Conservation (phyloP, 1,140 invertebrate species). For the Sarcophaga peregrina region DNA sequence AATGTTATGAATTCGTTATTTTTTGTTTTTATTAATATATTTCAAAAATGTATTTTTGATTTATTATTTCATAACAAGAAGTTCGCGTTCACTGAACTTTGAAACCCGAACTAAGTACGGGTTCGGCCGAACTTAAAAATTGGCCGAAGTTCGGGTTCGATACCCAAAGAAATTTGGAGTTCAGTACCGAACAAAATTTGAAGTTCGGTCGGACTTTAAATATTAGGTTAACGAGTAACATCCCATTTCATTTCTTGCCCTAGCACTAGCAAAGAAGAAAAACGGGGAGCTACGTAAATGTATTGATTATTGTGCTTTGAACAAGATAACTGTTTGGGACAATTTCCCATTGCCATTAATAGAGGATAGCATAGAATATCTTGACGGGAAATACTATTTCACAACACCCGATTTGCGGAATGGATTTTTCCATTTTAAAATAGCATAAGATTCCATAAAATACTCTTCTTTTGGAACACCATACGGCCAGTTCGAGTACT, state of each 20-base stretch:
- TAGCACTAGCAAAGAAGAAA: not conserved
- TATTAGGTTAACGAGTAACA: not conserved
- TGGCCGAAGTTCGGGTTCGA: no score
- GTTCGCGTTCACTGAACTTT: no score
- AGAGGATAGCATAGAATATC: conserved; percentile 3
- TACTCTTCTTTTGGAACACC: conserved; percentile 28
- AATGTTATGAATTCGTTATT: no score
- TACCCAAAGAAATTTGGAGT: no score
- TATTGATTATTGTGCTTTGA: not conserved
- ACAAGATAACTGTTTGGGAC: not conserved
- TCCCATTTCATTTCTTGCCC: not conserved
- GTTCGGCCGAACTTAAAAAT: no score
- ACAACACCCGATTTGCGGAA: not conserved
- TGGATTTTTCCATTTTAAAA: conserved; percentile 2
- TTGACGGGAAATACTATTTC: conserved; percentile 24
- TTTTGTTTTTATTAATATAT: no score
- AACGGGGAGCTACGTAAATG: not conserved
- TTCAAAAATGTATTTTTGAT: no score
- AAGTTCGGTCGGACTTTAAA: no score
- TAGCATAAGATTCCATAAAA: conserved; percentile 24
- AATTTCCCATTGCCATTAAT: conserved; percentile 17
- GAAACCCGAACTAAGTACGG: no score
- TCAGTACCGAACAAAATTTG: no score
- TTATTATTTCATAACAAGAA: no score
- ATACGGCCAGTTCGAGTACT: conserved; percentile 30